Base-by-base conservation (phyloP, 2,888 invertebrate genomes). In the Latheticus oryzae region DNA sequence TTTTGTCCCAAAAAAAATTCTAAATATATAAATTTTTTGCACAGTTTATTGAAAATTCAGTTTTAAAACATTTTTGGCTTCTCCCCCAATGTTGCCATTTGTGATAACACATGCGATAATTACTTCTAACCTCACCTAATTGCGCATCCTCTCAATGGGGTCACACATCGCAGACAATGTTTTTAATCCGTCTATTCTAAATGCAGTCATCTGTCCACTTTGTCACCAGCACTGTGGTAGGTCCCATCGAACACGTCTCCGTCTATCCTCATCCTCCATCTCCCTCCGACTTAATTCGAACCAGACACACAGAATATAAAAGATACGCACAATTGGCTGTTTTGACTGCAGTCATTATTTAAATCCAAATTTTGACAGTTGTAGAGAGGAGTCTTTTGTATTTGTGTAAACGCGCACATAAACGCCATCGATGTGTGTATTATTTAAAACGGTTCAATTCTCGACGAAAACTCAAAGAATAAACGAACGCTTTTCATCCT, bases 161-260 rank as follows among this genome's bases (percentile, higher is more conserved):
- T 67, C 65, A 67, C 67, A 63, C 62, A 52, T 63, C 61, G 50
- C 58, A 62, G 66, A 65, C 60, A 62, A 57, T 61, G 64, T 62
- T 65, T 67, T 66, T 65, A 66, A 64, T 65, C 66, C 63, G 65
- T 65, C 62, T 61, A 68, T 69, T 70, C 65, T 66, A 70, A 73
- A 74, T 71, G 67, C 70, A 72, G 68, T 77, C 77, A 77, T 77
- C 76, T 76, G 76, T 76, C 75, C 75, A 77, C 72, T 76, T 75
- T 77, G 77, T 77, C 77, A 77, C 76, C 75, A 73, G 62, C 76
- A 71, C 76, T 73, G 77, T 73, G 77, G 76, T 76, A 63, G 77
- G 76, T 77, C 77, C 65, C 61, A 62, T 65, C 68, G 63, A 66
- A 66, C 69, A 68, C 65, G 60, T 68, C 65, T 65, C 65, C 60